Base-by-base conservation (phyloP, 1,140 invertebrate genomes). In the Lucilia sericata region DNA sequence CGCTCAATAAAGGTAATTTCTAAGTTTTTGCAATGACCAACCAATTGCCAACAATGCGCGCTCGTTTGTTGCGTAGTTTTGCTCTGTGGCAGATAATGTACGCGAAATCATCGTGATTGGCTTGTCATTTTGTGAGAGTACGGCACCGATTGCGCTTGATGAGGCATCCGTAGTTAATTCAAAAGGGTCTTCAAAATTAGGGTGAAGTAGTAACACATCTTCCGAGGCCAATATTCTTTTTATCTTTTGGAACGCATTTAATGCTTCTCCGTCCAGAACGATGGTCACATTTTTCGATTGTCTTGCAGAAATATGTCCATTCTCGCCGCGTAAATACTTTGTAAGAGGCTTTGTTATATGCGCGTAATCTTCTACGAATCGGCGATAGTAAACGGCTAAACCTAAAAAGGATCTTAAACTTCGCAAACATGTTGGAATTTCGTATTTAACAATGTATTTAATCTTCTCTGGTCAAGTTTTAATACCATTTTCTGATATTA, bases 181-280 rank as follows among this genome's bases (percentile, higher is more conserved):
- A 82, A 91, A 90, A 21, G 85, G 85, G 80, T 88, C 84, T 0
- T 75, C 36, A 78, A 89, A 91, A 82, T 91, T 87, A 0, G 89
- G 88, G 70, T 88, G 90, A 5, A 85, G 86, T 82, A 88, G 85
- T 17, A 92, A 84, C 19, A 93, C 85, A 5, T 90, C 90, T 36
- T 91, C 87, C 14, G 89, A 91, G 5, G 86, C 89, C 60, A 93
- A 75, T 25, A 88, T 87, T 36, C 89, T 83, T 89, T 91, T 92
- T 30, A 92, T 85, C 74, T 74, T 86, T 34, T 92, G 85, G 83
- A 92, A 92, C 12, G 89, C 86, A 12, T 87, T 25, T 85, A 89
- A 34, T 83, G 87, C 51, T 36, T 75, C 36, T 65, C 51, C 55
- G 21, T 82, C 76, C 1, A 85, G 49, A 8, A 13, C 47, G 17